These are phyloP conservation scores for Chesias legatella DNA, from an alignment of 2,888 invertebrate species.

Conservation along the genomic window DNA sequence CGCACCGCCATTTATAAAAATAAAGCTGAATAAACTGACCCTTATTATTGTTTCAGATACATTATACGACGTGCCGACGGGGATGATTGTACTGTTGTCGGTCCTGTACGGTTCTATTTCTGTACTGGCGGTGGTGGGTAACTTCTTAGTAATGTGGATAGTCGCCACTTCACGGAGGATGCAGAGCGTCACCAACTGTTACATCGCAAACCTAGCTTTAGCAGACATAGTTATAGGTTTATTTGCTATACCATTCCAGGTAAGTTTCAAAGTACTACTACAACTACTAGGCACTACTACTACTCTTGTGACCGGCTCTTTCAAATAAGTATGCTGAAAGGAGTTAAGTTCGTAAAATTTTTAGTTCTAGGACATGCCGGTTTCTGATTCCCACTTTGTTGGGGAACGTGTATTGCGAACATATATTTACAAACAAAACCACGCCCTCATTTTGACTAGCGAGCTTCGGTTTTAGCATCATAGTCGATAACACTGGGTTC, in stretches of 20 bases:
- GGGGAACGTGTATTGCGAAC: too few species aligned
- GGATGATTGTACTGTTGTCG: conserved; percentile 86
- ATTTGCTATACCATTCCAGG: conserved; percentile 90
- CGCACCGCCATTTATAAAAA: too few species aligned
- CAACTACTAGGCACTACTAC: too few species aligned
- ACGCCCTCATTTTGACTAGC: too few species aligned
- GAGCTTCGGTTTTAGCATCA: too few species aligned
- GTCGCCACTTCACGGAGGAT: conserved; percentile 88
- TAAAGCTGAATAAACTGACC: conserved; percentile 8
- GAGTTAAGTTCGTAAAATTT: too few species aligned
- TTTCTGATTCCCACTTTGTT: too few species aligned
- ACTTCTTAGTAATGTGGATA: conserved; percentile 92
- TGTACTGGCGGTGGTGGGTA: conserved; percentile 89
- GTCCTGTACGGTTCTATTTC: conserved; percentile 91
- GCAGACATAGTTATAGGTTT: conserved; percentile 93
- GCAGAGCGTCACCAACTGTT: conserved; percentile 92
- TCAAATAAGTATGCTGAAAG: too few species aligned
- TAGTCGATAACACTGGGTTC: too few species aligned
- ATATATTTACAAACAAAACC: too few species aligned
- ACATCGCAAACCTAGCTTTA: conserved; percentile 91
- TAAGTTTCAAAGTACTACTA: conserved; percentile 36
- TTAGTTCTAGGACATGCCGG: too few species aligned
- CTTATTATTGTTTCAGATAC: conserved; percentile 68
- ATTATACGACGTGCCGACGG: conserved; percentile 87
- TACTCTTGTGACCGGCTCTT: too few species aligned